phyloP scores from a whole-genome alignment of 1,140 invertebrate genomes.

The Nasonia longicornis region DNA sequence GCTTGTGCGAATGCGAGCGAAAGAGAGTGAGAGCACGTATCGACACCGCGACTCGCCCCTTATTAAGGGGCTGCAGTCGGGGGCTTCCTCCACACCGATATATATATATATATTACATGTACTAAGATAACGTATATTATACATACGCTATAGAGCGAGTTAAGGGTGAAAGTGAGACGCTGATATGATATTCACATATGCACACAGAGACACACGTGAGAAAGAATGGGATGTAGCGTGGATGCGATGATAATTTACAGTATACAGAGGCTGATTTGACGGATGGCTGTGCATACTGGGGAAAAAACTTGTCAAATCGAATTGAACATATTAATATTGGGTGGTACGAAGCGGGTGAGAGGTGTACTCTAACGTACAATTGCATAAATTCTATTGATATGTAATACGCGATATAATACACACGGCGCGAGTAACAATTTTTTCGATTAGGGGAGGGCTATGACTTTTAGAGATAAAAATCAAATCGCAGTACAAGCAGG shows the following conservation, averaged over 20 bases:
- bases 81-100: constrained; percentile 52
- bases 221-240: background rate
- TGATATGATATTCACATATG: constrained; percentile 43
- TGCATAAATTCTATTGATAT: background rate
- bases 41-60: constrained; percentile 51
- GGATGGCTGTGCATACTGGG: constrained; percentile 39
- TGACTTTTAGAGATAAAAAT: constrained; percentile 8
- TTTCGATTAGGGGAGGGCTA: background rate
- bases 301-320: constrained; percentile 46
- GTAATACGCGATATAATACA: no score
- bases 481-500: background rate
- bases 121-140: constrained; percentile 41
- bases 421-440: background rate
- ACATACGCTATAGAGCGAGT: background rate
- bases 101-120: constrained; percentile 36
- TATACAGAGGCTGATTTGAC: constrained; percentile 26
- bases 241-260: background rate
- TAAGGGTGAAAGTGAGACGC: background rate
- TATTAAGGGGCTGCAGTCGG: constrained; percentile 48
- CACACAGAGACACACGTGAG: constrained; percentile 40
- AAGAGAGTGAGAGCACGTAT: constrained; percentile 47
- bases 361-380: background rate
- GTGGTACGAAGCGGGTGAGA: no score
- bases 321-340: constrained; percentile 22
- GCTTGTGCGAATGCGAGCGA: constrained; percentile 22